Conservation (phyloP, 1,140 invertebrate species). For the Gryon sp. region DNA sequence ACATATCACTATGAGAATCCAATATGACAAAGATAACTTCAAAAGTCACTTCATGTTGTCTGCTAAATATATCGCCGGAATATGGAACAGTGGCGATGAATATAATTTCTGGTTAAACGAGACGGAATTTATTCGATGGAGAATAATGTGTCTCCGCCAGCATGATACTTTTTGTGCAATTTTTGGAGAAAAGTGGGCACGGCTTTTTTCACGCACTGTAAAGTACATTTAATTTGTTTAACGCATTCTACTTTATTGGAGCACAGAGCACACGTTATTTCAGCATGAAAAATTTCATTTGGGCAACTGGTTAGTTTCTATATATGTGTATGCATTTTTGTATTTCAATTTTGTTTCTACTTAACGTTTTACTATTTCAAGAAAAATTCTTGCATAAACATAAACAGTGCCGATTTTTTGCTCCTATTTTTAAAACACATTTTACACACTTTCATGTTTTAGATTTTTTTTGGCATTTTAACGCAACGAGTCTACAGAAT, state of each 20-base stretch:
- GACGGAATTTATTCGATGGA: conserved; percentile 57
- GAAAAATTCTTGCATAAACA: conserved; percentile 19
- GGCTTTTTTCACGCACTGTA: conserved; percentile 53
- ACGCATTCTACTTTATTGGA: conserved; percentile 58
- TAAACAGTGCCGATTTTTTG: too few species aligned
- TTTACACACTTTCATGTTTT: too few species aligned
- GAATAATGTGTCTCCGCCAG: conserved; percentile 55
- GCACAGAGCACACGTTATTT: conserved; percentile 49
- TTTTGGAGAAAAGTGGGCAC: conserved; percentile 44
- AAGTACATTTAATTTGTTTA: conserved; percentile 59
- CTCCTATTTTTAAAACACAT: too few species aligned
- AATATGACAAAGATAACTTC: conserved; percentile 59
- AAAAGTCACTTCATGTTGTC: conserved; percentile 58
- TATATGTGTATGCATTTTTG: too few species aligned
- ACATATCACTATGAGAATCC: conserved; percentile 41
- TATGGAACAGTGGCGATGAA: conserved; percentile 58
- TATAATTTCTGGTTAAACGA: conserved; percentile 63
- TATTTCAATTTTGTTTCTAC: conserved; percentile 30
- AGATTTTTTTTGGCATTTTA: too few species aligned
- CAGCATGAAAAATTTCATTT: conserved; percentile 45
- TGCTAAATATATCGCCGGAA: conserved; percentile 55
- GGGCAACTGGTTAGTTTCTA: conserved; percentile 26
- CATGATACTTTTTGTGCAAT: conserved; percentile 47
- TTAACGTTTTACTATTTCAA: conserved; percentile 12
- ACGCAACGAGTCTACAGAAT: too few species aligned